Evolutionary conservation across 2,113 vertebrate genomes (phyloP).

Genomic region (Chaetodon trifascialis): DNA sequence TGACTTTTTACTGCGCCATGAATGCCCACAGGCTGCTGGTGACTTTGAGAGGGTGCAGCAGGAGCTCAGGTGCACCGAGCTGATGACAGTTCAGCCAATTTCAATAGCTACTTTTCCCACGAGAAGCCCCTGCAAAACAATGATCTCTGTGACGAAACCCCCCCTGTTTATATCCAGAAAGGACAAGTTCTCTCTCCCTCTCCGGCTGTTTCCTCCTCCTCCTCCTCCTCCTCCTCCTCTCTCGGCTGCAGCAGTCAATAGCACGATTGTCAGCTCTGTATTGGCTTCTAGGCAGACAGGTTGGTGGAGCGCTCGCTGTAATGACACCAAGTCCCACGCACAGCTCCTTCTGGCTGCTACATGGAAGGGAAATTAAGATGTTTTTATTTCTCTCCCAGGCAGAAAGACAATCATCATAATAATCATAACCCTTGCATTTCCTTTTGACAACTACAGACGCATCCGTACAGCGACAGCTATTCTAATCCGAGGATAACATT

Average conservation of each 20-base stretch:
- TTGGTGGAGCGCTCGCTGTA: constrained; percentile 36
- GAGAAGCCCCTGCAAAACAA: constrained; percentile 53
- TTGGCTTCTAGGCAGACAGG: constrained; percentile 35
- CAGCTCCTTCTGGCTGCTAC: constrained; percentile 27
- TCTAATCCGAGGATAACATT: not conserved
- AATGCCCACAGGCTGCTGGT: constrained; percentile 4
- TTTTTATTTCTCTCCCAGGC: constrained; percentile 8
- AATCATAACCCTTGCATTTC: constrained; percentile 10
- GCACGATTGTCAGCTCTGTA: constrained; percentile 37
- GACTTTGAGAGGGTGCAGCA: constrained; percentile 32
- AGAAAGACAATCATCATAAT: not conserved
- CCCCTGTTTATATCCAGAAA: constrained; percentile 8
- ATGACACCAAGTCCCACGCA: constrained; percentile 38
- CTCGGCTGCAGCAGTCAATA: constrained; percentile 33
- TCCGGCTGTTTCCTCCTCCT: constrained; percentile 19
- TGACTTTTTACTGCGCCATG: constrained; percentile 9
- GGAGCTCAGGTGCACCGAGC: constrained; percentile 50
- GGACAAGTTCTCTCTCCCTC: constrained; percentile 15
- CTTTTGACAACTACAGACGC: not conserved
- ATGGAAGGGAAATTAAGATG: constrained; percentile 29
- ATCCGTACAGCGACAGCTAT: not conserved
- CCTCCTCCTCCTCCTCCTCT: constrained; percentile 32
- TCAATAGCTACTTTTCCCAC: constrained; percentile 39
- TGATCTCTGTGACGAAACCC: constrained; percentile 53
- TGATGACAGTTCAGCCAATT: constrained; percentile 52